Evolutionary conservation across 2,113 vertebrate genomes (phyloP).

Genomic region (Sardina pilchardus): DNA sequence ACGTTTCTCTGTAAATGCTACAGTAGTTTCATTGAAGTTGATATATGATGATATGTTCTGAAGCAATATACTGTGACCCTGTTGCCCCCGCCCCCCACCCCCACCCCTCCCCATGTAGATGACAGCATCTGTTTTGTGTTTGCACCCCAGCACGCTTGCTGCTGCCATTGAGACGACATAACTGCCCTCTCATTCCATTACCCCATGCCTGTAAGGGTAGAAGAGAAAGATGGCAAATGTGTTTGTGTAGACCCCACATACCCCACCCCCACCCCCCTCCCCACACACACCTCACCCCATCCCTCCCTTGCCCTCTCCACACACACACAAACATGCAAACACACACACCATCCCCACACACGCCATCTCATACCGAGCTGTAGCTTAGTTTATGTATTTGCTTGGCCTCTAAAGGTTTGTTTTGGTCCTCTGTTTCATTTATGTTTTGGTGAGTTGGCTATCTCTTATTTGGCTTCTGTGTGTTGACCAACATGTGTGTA

Average conservation of each 20-base stretch:
- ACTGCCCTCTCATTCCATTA: background rate
- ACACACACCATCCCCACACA: background rate
- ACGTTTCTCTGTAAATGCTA: background rate
- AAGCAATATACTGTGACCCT: background rate
- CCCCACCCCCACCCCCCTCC: background rate
- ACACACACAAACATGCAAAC: background rate
- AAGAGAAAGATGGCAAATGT: background rate
- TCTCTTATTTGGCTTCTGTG: slow-evolving; percentile 37
- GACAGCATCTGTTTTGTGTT: slow-evolving; percentile 32
- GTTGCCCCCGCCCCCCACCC: background rate
- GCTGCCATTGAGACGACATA: slow-evolving; percentile 40
- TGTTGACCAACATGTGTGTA: slow-evolving; percentile 28
- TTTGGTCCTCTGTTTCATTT: slow-evolving; percentile 67
- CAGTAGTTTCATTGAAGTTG: background rate
- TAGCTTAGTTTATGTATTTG: slow-evolving; percentile 68
- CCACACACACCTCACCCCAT: background rate
- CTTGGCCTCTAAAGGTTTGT: slow-evolving; percentile 79
- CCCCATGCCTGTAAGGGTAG: background rate
- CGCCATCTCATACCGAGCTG: slow-evolving; percentile 46
- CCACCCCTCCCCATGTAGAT: slow-evolving; percentile 11
- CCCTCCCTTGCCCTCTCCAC: background rate
- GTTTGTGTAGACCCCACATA: background rate
- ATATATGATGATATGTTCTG: background rate
- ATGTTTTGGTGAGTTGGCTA: slow-evolving; percentile 49
- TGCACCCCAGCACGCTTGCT: slow-evolving; percentile 42